A percentile compares a stretch with the other conserved stretches of the same genome.
phyloP scores from a whole-genome alignment of 64 coral and sea anemone species.

The Dendronephthya gigantea region DNA sequence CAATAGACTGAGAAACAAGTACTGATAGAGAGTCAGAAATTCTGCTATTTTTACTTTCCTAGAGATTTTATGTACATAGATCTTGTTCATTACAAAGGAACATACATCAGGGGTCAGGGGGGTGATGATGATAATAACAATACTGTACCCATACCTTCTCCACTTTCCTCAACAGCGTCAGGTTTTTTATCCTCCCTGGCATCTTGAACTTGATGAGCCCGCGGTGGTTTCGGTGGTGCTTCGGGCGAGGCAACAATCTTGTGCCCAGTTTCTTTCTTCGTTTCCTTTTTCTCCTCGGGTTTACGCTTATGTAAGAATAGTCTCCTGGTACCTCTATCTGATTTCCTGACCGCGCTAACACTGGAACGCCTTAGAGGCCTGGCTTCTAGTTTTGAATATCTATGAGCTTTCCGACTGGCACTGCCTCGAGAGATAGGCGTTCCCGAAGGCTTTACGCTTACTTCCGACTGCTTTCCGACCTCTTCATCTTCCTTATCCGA shows the following conservation, averaged over 20 bases:
- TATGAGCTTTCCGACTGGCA: background rate
- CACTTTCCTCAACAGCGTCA: background rate
- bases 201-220: slow-evolving; percentile 11
- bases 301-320: background rate
- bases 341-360: background rate
- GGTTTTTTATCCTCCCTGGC: background rate
- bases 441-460: background rate
- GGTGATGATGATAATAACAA: background rate
- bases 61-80: too few species aligned
- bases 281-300: background rate
- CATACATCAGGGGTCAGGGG: too few species aligned
- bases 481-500: background rate
- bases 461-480: background rate
- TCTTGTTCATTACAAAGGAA: too few species aligned
- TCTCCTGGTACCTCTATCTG: background rate
- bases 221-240: slow-evolving; percentile 15
- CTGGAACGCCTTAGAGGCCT: background rate
- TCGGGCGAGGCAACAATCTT: background rate
- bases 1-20: too few species aligned
- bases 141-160: background rate
- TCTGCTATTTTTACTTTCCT: too few species aligned
- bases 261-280: background rate
- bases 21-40: too few species aligned
- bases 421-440: background rate
- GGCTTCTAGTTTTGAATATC: background rate